Base-by-base conservation (phyloP, 2,113 vertebrate genomes). In the Eretmochelys imbricata region DNA sequence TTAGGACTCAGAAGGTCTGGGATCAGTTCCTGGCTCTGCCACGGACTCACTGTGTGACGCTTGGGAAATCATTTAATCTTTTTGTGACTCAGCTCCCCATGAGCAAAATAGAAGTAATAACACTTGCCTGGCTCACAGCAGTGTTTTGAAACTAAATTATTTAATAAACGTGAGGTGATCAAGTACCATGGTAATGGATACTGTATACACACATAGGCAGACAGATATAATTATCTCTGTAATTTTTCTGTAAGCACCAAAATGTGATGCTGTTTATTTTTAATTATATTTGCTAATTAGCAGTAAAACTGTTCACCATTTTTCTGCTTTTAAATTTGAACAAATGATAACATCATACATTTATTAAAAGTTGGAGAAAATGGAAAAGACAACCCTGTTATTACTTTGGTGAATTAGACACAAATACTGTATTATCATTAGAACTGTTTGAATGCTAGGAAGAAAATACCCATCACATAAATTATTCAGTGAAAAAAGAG, bases 391-490 rank as follows among this genome's bases (percentile, higher is more conserved):
- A 87, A 80, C 13, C 93, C 35, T 94, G 84, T 91, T 86, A 88
- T 50, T 87, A 94, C 89, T 94, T 91, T 95, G 59, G 91, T 90
- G 51, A 53, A 89, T 96, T 29, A 55, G 72, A 10, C 91, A 80
- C 81, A 91, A 29, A 89, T 80, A 82, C 76, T 90, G 72, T 93
- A 95, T 72, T 91, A 90, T 94, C 72, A 81, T 91, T 80, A 95
- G 54, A 95, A 54, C 79, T 84, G 54, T 89, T 84, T 93, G 92
- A 90, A 89, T 88, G 88, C 69, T 38, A 84, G 81, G 85, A 89
- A 80, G 57, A 87, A 96, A 97, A 62, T 95, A 78, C 48, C 96
- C 94, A 96, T 86, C 84, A 93, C 91, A 95, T 94, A 89, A 89
- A 90, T 86, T 93, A 85, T 94, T 90, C 82, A 94, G 49, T 94